Conservation (phyloP, 2,888 invertebrate species). For the Nebria salina region DNA sequence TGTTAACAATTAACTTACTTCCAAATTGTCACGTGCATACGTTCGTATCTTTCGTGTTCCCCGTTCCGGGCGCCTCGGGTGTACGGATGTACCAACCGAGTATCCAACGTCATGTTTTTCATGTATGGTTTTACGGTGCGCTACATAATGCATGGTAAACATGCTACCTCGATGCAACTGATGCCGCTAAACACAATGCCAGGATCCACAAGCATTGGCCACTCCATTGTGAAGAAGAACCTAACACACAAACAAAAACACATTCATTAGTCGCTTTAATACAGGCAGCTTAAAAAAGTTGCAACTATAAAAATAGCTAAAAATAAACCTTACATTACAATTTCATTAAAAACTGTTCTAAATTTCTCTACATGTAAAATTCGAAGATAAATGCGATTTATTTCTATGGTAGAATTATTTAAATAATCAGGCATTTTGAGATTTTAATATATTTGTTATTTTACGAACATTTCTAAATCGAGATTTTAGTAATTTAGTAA, state of each 20-base stretch:
- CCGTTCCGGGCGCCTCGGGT: background rate
- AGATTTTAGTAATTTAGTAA: too few relatives aligned
- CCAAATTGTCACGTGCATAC: constrained; percentile 29
- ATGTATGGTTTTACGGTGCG: constrained; percentile 18
- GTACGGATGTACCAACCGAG: background rate
- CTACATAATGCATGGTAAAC: constrained; percentile 24
- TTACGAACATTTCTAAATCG: too few relatives aligned
- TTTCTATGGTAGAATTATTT: too few relatives aligned
- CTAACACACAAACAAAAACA: constrained; percentile 22
- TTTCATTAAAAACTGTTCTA: too few relatives aligned
- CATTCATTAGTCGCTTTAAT: background rate
- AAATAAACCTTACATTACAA: background rate
- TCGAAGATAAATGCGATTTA: too few relatives aligned
- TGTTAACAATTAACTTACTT: constrained; percentile 40
- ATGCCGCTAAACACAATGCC: constrained; percentile 27
- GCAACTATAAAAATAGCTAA: too few relatives aligned
- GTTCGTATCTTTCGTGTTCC: constrained; percentile 9
- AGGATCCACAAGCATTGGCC: constrained; percentile 41
- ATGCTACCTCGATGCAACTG: constrained; percentile 43
- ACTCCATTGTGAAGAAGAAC: constrained; percentile 43
- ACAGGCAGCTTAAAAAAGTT: too few relatives aligned
- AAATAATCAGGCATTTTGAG: too few relatives aligned
- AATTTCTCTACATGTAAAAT: background rate
- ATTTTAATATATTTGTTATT: too few relatives aligned
- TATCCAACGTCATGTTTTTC: background rate